Conservation (phyloP, 2,888 invertebrate species). For the Lasiommata megera region DNA sequence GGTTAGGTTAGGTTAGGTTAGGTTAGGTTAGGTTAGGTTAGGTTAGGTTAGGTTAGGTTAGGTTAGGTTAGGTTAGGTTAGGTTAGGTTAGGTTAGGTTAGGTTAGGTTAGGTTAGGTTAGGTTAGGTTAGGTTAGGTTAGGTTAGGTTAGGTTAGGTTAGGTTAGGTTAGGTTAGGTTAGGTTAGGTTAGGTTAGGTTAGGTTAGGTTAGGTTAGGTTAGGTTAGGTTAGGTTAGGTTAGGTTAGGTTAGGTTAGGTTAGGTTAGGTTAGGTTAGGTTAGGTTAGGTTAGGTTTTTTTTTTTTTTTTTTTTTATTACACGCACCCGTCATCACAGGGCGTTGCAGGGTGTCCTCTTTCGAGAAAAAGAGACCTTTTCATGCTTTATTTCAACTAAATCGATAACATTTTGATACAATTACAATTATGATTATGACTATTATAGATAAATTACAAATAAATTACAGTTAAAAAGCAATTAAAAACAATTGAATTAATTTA, state of each 20-base stretch:
- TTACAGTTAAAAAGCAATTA: no score
- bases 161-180: no score
- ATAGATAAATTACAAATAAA: no score
- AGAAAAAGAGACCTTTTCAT: no score
- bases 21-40: slow-evolving; percentile 20
- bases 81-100: slow-evolving; percentile 27
- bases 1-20: slow-evolving; percentile 18
- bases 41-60: slow-evolving; percentile 24
- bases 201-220: slow-evolving; percentile 3
- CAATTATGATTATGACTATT: no score
- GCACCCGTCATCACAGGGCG: no score
- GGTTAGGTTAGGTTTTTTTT: no score
- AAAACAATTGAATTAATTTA: no score
- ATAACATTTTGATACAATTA: no score
- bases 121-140: slow-evolving; percentile 29
- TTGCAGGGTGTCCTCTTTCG: no score
- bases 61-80: slow-evolving; percentile 25
- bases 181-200: slow-evolving; percentile 15
- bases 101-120: slow-evolving; percentile 29
- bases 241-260: slow-evolving; percentile 13
- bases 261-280: slow-evolving; percentile 15
- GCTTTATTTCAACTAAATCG: no score
- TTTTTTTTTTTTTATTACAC: no score
- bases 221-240: slow-evolving; percentile 14
- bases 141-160: slow-evolving; percentile 27